Evolutionary conservation across 1,140 invertebrate species (phyloP), one percentile per base, ranked within the genome.

Genomic region (Portunus trituberculatus): DNA sequence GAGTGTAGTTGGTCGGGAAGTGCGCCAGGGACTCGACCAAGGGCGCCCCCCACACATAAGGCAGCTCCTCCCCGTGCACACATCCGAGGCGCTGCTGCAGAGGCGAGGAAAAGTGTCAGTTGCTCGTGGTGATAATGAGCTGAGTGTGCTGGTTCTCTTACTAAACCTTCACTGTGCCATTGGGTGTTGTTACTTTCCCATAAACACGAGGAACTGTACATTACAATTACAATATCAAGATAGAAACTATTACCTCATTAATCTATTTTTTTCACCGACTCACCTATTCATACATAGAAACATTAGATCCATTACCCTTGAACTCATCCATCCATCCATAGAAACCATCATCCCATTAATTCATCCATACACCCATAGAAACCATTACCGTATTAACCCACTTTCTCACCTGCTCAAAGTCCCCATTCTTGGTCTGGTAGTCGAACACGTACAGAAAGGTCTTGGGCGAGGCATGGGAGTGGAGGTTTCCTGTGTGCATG

Each of bases 381-480:
- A 6, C n/a, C 59, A 14, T 25, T 31, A 76, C 28, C 31, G 1
- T 6, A 39, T 39, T 39, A 39, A 39, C 39, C 39, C 25, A 28
- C 31, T 4, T 20, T 31, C 97, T 97, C 97, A 99, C 98, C 98
- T 98, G 98, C 39, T 98, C 98, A 97, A 98, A 99, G 97, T 99
- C 98, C 45, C 98, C 98, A 96, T 98, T 98, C 97, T 99, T 99
- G 0, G 98, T 99, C 97, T 99, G 99, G 97, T 99, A 99, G 97
- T 99, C 98, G 97, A 99, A 99, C 28, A 99, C 98, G 97, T 99
- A 99, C 91, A 99, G 97, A 97, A 98, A 99, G 59, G 99, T 99
- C 93, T 96, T 95, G 82, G 95, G 28, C 67, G 96, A 95, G 52
- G 96, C 92, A 96, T 98, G 98, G 29, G 99, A 99, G 97, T 99